phyloP scores from a whole-genome alignment of 2,113 vertebrate genomes.

The Excalfactoria chinensis region DNA sequence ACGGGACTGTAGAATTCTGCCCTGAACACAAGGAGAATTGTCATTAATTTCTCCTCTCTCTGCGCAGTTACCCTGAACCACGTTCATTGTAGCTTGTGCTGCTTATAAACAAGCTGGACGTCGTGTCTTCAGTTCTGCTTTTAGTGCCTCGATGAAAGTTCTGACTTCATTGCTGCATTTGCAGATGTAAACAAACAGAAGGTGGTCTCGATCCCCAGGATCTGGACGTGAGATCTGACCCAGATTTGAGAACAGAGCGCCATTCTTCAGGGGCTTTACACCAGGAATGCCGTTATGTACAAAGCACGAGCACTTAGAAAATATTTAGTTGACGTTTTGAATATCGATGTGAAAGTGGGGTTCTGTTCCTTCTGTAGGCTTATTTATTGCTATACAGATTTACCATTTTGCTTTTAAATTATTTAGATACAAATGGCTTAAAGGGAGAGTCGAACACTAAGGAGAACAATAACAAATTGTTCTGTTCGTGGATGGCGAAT shows the following conservation, averaged over 20 bases:
- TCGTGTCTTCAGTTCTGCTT: not conserved
- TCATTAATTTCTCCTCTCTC: not conserved
- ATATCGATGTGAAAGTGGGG: not conserved
- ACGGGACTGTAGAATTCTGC: not conserved
- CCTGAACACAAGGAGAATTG: not conserved
- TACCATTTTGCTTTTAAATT: not conserved
- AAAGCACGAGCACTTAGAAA: not conserved
- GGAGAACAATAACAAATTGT: constrained; percentile 41
- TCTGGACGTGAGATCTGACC: accelerated
- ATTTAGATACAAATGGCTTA: not conserved
- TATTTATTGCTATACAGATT: not conserved
- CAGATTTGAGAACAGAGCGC: not conserved
- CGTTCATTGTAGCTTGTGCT: not conserved
- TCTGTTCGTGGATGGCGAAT: not conserved
- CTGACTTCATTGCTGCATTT: not conserved
- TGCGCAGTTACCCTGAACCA: not conserved
- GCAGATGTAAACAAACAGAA: not conserved
- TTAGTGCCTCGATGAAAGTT: not conserved
- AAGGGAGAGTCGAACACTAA: not conserved
- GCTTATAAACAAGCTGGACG: not conserved
- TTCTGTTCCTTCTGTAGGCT: not conserved
- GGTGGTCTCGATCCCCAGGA: not conserved
- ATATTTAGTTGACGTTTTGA: not conserved
- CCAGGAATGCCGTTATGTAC: not conserved
- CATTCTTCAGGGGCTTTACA: not conserved